A percentile compares a stretch with the other conserved stretches of the same genome.
These are phyloP conservation scores for Harpalus rubripes DNA, from an alignment of 2,888 invertebrate genomes.

Conservation along the genomic window DNA sequence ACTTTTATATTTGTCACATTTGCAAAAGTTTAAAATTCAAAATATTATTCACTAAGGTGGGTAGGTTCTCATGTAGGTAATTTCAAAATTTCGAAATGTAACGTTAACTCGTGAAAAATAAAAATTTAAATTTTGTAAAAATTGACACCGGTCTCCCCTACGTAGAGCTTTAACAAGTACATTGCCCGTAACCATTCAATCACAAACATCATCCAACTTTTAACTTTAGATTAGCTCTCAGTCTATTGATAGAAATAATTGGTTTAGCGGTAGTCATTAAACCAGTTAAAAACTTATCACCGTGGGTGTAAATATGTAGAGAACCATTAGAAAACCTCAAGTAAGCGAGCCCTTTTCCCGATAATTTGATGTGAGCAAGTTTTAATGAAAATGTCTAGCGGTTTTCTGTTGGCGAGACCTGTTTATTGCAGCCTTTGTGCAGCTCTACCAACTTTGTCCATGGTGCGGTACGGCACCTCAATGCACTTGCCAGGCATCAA, in stretches of 20 bases:
- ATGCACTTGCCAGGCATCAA: not conserved
- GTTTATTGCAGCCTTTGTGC: slow-evolving; percentile 1
- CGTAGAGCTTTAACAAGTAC: not conserved
- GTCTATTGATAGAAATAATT: not conserved
- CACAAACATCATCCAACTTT: not conserved
- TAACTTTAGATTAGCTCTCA: not conserved
- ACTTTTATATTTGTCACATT: no score
- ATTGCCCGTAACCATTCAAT: not conserved
- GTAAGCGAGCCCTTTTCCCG: not conserved
- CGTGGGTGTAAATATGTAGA: not conserved
- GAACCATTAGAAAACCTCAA: not conserved
- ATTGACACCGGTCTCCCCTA: no score
- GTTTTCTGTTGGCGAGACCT: slow-evolving; percentile 10
- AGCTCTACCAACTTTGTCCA: not conserved
- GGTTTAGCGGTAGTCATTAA: not conserved
- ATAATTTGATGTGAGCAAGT: slow-evolving; percentile 17
- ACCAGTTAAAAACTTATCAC: not conserved
- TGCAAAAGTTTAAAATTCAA: no score
- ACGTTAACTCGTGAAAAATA: no score
- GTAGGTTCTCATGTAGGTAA: no score
- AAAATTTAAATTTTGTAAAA: no score
- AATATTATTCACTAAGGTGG: no score
- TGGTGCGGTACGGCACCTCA: not conserved
- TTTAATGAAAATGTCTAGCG: slow-evolving; percentile 44
- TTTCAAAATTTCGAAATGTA: no score